Evolutionary conservation across 2,113 vertebrate species (phyloP).

Genomic region (Sebastes fasciatus): DNA sequence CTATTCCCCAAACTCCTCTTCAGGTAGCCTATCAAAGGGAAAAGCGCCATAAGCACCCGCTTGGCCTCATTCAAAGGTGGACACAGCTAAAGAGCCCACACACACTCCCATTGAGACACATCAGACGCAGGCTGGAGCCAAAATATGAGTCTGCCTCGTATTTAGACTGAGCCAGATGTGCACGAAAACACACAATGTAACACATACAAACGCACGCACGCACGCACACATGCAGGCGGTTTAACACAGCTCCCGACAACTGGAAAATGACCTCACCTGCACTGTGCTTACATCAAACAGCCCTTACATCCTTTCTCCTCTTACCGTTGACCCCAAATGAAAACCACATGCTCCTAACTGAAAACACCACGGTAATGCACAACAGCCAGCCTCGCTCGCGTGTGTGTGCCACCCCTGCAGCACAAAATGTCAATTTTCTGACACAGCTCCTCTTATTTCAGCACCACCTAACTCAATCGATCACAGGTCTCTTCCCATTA

Average conservation of each 20-base stretch:
- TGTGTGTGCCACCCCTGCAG: slow-evolving; percentile 37
- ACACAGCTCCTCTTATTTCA: slow-evolving; percentile 35
- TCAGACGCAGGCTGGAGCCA: slow-evolving; percentile 35
- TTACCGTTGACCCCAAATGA: slow-evolving; percentile 63
- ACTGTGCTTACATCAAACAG: slow-evolving; percentile 80
- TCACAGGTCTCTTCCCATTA: slow-evolving; percentile 56
- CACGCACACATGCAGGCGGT: slow-evolving; percentile 29
- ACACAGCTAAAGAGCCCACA: slow-evolving; percentile 48
- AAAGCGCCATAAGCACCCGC: slow-evolving; percentile 7
- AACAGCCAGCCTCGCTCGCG: slow-evolving; percentile 30
- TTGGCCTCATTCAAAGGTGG: slow-evolving; percentile 33
- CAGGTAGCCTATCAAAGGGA: slow-evolving; percentile 40
- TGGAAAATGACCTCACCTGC: slow-evolving; percentile 83
- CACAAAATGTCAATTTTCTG: slow-evolving; percentile 32
- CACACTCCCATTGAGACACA: slow-evolving; percentile 20
- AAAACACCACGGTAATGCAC: slow-evolving; percentile 60
- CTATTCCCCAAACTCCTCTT: slow-evolving; percentile 23
- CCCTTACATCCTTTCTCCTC: slow-evolving; percentile 75
- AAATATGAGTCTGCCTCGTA: slow-evolving; percentile 40
- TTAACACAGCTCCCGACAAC: slow-evolving; percentile 54
- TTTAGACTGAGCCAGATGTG: slow-evolving; percentile 56
- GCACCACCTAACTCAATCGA: slow-evolving; percentile 43
- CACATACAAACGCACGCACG: slow-evolving; percentile 19
- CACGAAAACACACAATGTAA: slow-evolving; percentile 12
- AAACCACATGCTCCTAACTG: slow-evolving; percentile 75